A percentile compares a stretch with the other conserved stretches of the same genome.
These are phyloP conservation scores for Amphiprion percula DNA, from an alignment of 2,113 vertebrate species.

Conservation along the genomic window DNA sequence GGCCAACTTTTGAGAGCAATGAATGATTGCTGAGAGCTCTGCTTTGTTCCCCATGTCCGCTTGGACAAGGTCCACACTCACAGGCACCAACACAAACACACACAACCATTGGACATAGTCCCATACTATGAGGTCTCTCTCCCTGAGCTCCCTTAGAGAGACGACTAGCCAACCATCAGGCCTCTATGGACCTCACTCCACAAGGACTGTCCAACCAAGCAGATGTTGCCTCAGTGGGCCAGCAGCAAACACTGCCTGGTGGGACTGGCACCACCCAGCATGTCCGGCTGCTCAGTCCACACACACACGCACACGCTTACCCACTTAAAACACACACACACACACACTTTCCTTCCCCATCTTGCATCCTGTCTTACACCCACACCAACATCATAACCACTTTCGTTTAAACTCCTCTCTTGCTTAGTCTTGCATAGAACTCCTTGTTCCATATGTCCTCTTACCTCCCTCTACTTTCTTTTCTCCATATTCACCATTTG, in stretches of 20 bases:
- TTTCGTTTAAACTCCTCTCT: constrained; percentile 26
- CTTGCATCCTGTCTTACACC: constrained; percentile 27
- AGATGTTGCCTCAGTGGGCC: constrained; percentile 85
- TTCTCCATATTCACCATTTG: constrained; percentile 60
- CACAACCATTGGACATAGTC: constrained; percentile 65
- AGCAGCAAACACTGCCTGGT: constrained; percentile 76
- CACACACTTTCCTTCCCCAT: constrained; percentile 16
- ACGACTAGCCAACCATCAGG: constrained; percentile 71
- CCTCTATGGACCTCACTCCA: constrained; percentile 71
- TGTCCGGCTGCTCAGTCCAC: constrained; percentile 72
- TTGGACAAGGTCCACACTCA: constrained; percentile 75
- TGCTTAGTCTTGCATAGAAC: constrained; percentile 61
- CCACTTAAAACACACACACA: not conserved
- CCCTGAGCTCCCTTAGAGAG: constrained; percentile 54
- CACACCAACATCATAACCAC: constrained; percentile 47
- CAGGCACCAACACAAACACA: constrained; percentile 64
- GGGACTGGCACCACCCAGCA: constrained; percentile 74
- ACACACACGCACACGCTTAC: constrained; percentile 12
- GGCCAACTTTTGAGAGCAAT: constrained; percentile 71
- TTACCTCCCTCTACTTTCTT: not conserved
- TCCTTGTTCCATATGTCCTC: not conserved
- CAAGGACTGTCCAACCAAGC: constrained; percentile 78
- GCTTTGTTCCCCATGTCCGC: constrained; percentile 79
- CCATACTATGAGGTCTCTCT: constrained; percentile 68
- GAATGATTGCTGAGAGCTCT: constrained; percentile 77